Evolutionary conservation across 2,797 vertebrate species (phyloP), one percentile per base, ranked within the genome.

Genomic region (Eulemur coronatus): DNA sequence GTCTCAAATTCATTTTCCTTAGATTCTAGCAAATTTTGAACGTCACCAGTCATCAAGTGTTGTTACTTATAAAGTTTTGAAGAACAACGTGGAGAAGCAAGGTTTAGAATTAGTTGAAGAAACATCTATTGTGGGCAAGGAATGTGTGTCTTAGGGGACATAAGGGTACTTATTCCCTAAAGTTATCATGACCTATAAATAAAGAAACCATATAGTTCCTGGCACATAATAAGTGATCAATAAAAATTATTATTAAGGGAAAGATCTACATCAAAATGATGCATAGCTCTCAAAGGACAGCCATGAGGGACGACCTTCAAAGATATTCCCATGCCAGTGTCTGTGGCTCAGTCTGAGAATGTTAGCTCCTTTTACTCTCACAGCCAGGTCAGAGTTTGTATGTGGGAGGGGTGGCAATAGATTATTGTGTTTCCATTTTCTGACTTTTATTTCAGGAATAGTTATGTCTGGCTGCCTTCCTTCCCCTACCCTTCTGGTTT

Each of bases 371-470:
- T 1, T 73, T 82, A 67, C 30, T 94, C 28, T 63, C 52, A 84
- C 10, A 50, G 67, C 15, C 12, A 84, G 28, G 38, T 92, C 30
- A 73, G 67, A 78, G 28, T 52, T 85, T 94, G 15, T 18, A 35
- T 20, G 41, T 76, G n/a, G 11, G 17, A 80, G 20, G 13, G 9
- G 17, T 35, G 20, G 9, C 26, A 22, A 63, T 11, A 86, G 73
- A 82, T 57, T 50, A 72, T 1, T 43, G 4, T 43, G n/a, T 85
- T 88, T 86, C 61, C 41, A 61, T 75, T 91, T 92, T 72, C 38
- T 87, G 52, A 63, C 11, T 78, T 89, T 65, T 75, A 48, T 75
- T 81, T 97, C 70, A 96, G 82, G 75, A 90, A 72, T 57, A 33
- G 14, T 24, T 89, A 28, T 59, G 3, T 75, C 75, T 91, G 41